Conservation (phyloP, 2,888 invertebrate species). For the Heliothis peltigera region DNA sequence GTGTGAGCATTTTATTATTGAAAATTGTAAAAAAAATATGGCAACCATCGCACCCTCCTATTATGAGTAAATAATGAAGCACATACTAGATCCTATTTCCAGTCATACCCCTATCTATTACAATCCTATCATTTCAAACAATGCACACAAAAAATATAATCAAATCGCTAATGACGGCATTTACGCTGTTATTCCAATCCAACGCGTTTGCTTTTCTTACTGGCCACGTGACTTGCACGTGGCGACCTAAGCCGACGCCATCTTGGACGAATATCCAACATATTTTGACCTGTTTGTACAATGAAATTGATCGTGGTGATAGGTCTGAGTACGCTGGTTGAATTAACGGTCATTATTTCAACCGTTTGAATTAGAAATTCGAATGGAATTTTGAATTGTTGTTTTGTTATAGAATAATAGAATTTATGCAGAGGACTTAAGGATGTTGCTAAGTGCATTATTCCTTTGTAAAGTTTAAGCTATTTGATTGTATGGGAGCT, state of each 20-base stretch:
- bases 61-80: conserved; percentile 33
- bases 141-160: conserved; percentile 77
- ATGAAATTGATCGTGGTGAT: background rate
- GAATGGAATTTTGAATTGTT: conserved; percentile 46
- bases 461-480: conserved; percentile 52
- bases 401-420: conserved; percentile 21
- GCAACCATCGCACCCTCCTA: background rate
- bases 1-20: too few relatives aligned
- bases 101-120: conserved; percentile 81
- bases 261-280: conserved; percentile 73
- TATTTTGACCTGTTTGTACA: conserved; percentile 45
- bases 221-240: conserved; percentile 84
- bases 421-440: conserved; percentile 23
- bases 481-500: conserved; percentile 64
- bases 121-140: conserved; percentile 81
- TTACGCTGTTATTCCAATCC: conserved; percentile 86
- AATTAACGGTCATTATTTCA: conserved; percentile 81
- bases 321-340: conserved; percentile 61
- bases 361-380: conserved; percentile 82
- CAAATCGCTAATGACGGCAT: conserved; percentile 85
- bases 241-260: conserved; percentile 74
- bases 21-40: too few relatives aligned
- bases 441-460: conserved; percentile 14
- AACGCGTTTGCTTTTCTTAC: conserved; percentile 85
- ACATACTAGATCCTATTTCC: conserved; percentile 9